A percentile compares a stretch with the other conserved stretches of the same genome.
phyloP scores from a whole-genome alignment of 2,113 vertebrate genomes.

The Muscicapa adusta region DNA sequence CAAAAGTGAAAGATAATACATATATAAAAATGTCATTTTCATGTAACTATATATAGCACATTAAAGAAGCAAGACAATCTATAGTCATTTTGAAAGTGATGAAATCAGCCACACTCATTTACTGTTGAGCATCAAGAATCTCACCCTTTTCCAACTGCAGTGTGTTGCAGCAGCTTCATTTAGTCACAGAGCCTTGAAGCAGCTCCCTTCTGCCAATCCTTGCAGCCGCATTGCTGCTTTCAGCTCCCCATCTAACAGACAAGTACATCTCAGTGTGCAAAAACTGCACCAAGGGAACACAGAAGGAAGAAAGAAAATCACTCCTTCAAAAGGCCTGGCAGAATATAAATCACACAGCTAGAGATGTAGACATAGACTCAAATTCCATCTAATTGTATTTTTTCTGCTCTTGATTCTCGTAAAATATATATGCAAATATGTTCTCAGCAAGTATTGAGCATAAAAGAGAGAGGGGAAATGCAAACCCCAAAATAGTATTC shows the following conservation, averaged over 20 bases:
- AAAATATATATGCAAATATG: not conserved
- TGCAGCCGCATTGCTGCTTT: constrained; percentile 52
- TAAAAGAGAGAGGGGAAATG: not conserved
- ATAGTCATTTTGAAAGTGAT: not conserved
- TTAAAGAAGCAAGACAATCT: not conserved
- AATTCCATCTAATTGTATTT: not conserved
- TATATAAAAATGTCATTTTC: not conserved
- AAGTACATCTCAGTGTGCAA: not conserved
- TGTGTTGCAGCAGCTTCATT: constrained; percentile 20
- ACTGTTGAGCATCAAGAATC: not conserved
- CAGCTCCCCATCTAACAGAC: not conserved
- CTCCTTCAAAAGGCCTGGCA: not conserved
- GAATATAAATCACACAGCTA: not conserved
- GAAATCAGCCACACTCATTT: not conserved
- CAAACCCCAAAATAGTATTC: not conserved
- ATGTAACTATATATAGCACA: not conserved
- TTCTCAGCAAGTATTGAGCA: not conserved
- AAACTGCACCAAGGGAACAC: not conserved
- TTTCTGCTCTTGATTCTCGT: not conserved
- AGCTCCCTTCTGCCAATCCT: constrained; percentile 39
- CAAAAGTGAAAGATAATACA: not conserved
- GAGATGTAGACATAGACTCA: not conserved
- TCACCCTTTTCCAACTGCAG: constrained; percentile 46
- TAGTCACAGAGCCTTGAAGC: constrained; percentile 27
- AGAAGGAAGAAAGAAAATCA: not conserved